Evolutionary conservation across 2,113 vertebrate genomes (phyloP).

Genomic region (Pelobates fuscus): DNA sequence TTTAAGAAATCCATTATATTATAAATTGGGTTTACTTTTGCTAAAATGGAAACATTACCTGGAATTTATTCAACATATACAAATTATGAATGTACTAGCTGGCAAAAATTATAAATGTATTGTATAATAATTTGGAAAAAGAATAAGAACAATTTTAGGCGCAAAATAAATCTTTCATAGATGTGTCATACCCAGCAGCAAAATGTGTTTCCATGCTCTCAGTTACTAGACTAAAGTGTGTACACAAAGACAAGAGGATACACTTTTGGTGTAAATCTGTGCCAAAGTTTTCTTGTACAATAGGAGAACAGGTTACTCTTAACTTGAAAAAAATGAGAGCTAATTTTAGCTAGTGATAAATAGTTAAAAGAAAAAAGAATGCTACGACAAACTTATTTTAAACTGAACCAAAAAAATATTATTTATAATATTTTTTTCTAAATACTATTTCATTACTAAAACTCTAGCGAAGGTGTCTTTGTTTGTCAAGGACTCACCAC

Average conservation of each 20-base stretch:
- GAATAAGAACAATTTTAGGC: no score
- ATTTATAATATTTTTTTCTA: neutral
- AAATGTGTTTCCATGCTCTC: conserved; percentile 29
- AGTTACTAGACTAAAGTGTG: conserved; percentile 14
- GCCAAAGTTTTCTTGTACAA: conserved; percentile 25
- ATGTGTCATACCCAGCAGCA: conserved; percentile 3
- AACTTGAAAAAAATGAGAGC: conserved; percentile 2
- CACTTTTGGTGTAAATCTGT: neutral
- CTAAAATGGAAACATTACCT: no score
- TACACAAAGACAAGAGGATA: conserved; percentile 10
- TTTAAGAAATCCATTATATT: no score
- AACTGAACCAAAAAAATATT: neutral
- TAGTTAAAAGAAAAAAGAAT: conserved; percentile 10
- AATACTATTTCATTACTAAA: neutral
- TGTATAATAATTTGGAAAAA: no score
- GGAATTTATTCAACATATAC: no score
- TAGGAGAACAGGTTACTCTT: conserved; percentile 37
- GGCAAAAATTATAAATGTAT: no score
- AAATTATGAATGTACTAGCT: no score
- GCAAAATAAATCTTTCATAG: no score
- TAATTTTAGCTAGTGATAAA: conserved; percentile 23
- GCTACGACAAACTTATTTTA: neutral
- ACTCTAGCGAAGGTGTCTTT: neutral
- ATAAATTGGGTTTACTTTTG: no score
- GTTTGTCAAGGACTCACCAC: neutral